Evolutionary conservation across 92 coral and sea anemone genomes (phyloP).

Genomic region (Scolanthus callimorphus): DNA sequence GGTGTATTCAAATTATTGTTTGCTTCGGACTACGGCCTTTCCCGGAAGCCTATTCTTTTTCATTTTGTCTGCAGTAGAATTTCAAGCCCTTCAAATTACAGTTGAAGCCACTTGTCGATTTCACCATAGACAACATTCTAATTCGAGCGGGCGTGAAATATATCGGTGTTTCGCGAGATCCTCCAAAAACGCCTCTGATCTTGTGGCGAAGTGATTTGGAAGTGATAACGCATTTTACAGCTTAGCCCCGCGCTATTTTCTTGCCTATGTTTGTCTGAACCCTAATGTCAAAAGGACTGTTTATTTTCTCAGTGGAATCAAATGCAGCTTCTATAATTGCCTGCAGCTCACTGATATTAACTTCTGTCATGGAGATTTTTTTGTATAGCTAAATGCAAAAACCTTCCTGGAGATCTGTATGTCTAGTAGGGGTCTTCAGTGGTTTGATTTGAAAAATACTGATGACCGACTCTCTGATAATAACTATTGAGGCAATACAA

Average conservation of each 20-base stretch:
- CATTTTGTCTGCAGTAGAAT: conserved; percentile 46
- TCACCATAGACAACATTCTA: neutral
- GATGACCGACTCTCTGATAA: no score
- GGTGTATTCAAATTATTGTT: conserved; percentile 63
- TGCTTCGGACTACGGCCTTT: conserved; percentile 22
- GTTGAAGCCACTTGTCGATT: neutral
- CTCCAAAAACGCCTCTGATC: no score
- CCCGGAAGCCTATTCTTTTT: conserved; percentile 30
- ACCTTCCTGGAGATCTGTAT: no score
- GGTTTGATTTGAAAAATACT: no score
- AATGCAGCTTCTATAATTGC: no score
- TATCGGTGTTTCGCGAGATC: no score
- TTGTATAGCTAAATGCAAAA: no score
- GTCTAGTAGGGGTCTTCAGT: no score
- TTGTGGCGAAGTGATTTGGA: conserved; percentile 12
- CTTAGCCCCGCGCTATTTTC: conserved; percentile 4
- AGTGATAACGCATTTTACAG: conserved; percentile 21
- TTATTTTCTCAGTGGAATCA: conserved; percentile 10
- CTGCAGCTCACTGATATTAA: no score
- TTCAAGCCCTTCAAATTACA: conserved; percentile 2
- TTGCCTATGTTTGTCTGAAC: conserved; percentile 1
- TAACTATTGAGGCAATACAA: no score
- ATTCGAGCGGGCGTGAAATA: no score
- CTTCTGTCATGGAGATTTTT: no score
- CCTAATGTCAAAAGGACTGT: conserved; percentile 11